Evolutionary conservation across 1,140 invertebrate species (phyloP).

Genomic region (Scaptomyza pallida): DNA sequence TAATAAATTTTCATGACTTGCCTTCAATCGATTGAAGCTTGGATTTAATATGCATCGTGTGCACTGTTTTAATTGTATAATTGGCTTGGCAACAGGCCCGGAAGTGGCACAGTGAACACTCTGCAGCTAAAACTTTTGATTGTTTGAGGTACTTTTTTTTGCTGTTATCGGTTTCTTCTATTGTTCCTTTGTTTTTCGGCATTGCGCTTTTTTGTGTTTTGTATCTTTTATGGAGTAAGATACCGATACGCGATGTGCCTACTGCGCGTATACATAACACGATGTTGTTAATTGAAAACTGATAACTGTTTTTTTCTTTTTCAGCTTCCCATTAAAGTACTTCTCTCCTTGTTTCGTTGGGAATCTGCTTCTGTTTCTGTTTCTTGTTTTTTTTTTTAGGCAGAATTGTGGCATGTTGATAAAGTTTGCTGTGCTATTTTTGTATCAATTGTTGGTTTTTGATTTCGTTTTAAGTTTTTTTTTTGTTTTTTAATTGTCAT

Average conservation of each 20-base stretch:
- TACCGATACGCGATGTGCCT: constrained; percentile 65
- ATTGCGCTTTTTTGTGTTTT: constrained; percentile 40
- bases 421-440: neutral
- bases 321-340: too few species aligned
- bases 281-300: constrained; percentile 82
- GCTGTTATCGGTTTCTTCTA: constrained; percentile 23
- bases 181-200: constrained; percentile 49
- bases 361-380: constrained; percentile 60
- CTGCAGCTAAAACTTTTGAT: neutral
- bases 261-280: constrained; percentile 63
- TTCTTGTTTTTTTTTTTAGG: neutral
- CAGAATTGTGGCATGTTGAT: constrained; percentile 26
- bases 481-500: constrained; percentile 70
- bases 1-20: constrained; percentile 62
- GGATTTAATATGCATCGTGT: constrained; percentile 52
- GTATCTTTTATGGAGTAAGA: constrained; percentile 65
- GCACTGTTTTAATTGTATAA: constrained; percentile 58
- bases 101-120: constrained; percentile 57
- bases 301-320: constrained; percentile 51
- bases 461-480: neutral
- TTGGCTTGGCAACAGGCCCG: constrained; percentile 64
- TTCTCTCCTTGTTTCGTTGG: neutral
- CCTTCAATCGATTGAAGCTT: constrained; percentile 14
- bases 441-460: constrained; percentile 11
- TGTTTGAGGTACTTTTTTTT: neutral